A percentile compares a stretch with the other conserved stretches of the same genome.
These are phyloP conservation scores for Bombus cullumanus DNA, from an alignment of 1,140 invertebrate genomes.

Conservation along the genomic window DNA sequence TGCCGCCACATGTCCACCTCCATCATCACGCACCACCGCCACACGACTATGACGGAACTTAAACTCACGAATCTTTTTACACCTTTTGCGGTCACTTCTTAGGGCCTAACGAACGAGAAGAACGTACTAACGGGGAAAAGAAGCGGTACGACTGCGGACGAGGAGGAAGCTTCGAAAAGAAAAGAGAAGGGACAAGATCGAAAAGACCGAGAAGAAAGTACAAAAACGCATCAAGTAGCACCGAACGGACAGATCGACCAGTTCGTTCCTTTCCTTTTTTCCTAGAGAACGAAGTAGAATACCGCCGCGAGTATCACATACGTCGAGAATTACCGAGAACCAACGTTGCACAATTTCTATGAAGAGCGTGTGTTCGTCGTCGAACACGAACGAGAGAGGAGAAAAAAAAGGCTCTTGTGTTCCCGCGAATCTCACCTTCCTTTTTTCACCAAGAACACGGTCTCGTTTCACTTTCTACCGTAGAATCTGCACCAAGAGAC, in stretches of 20 bases:
- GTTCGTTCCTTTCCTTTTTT: constrained; percentile 19
- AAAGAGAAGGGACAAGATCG: neutral
- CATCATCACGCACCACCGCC: constrained; percentile 76
- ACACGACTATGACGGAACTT: constrained; percentile 77
- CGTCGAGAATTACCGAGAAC: constrained; percentile 10
- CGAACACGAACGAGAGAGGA: neutral
- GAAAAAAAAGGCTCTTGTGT: neutral
- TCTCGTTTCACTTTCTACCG: neutral
- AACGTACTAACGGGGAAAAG: neutral
- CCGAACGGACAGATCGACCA: constrained; percentile 20
- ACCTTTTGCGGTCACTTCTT: neutral
- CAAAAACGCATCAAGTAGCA: constrained; percentile 49
- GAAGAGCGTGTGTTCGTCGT: neutral
- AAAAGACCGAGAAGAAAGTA: constrained; percentile 37
- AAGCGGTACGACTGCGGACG: neutral
- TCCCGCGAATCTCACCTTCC: neutral
- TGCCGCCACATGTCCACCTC: constrained; percentile 80
- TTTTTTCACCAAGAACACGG: neutral
- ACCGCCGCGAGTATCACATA: constrained; percentile 38
- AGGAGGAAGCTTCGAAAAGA: no score
- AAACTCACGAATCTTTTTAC: constrained; percentile 20
- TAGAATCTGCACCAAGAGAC: constrained; percentile 21
- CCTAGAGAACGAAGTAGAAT: constrained; percentile 17
- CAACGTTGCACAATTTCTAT: constrained; percentile 45
- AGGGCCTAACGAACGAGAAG: neutral